Evolutionary conservation across 2,888 invertebrate species (phyloP).

Genomic region (Minunthozetes semirufus): DNA sequence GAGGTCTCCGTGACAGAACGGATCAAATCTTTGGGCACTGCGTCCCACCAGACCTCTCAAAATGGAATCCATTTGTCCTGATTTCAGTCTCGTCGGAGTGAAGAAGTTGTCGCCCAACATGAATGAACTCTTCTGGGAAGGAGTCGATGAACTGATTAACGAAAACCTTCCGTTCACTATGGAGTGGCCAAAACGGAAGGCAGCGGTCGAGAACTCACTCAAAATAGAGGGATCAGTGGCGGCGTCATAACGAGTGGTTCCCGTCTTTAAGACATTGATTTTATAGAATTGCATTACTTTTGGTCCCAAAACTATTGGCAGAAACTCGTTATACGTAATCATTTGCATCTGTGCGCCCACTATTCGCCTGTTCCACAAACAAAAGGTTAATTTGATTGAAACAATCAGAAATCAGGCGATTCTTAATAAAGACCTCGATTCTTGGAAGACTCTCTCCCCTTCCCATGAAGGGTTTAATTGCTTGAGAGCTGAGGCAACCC

Average conservation of each 20-base stretch:
- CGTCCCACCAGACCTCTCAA: constrained; percentile 51
- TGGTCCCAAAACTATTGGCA: constrained; percentile 70
- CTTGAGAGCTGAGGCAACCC: constrained; percentile 39
- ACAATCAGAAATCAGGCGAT: too few relatives aligned
- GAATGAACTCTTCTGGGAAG: constrained; percentile 57
- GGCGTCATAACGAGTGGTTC: constrained; percentile 62
- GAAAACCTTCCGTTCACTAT: constrained; percentile 68
- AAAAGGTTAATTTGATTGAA: neutral
- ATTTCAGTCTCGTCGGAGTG: constrained; percentile 55
- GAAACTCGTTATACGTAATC: constrained; percentile 44
- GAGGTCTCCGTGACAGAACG: constrained; percentile 51
- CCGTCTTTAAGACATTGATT: constrained; percentile 56
- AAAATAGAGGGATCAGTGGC: constrained; percentile 66
- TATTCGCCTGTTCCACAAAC: constrained; percentile 46
- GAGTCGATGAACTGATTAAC: constrained; percentile 68
- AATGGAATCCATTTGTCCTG: constrained; percentile 49
- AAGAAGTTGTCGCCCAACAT: constrained; percentile 77
- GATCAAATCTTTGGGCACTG: constrained; percentile 51
- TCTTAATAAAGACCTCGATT: too few relatives aligned
- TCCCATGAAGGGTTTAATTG: constrained; percentile 46
- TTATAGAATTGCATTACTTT: constrained; percentile 43
- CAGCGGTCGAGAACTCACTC: constrained; percentile 75
- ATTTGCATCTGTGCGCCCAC: constrained; percentile 53
- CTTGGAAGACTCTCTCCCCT: constrained; percentile 48
- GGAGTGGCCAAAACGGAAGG: constrained; percentile 57